Evolutionary conservation across 1,140 invertebrate species (phyloP), one percentile per base, ranked within the genome.

Genomic region (Ganaspis sp.): DNA sequence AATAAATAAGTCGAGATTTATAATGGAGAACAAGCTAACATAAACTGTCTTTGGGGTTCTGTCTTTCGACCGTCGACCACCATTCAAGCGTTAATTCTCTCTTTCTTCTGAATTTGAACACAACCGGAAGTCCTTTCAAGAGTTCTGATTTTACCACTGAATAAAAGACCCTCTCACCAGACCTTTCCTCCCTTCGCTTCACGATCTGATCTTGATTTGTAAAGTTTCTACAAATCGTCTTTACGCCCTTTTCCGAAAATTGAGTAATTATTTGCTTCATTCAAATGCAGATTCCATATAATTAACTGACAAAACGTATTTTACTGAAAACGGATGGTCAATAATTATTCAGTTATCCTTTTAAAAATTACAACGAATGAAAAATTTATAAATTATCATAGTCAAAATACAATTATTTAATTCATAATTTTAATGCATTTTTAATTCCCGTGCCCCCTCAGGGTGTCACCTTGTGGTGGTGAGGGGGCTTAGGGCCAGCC

Each of bases 51-150:
- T 81, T 40, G 72, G 70, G 76, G 79, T 5, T 64, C 23, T 26
- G 74, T 76, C 72, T 78, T 29, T 75, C 69, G 75, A 29, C 75
- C 17, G 45, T 17, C 45, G 45, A 49, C 45, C 45, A 77, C 73
- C 73, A 82, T 88, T 88, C 84, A 85, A 34, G 75, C 78, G 81
- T 82, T 88, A 88, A 87, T 88, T 87, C 86, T 83, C 81, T 84
- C 86, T 87, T 87, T 88, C 86, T 87, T 87, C 40, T 37, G 70
- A 74, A 73, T 73, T 75, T 88, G 82, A 87, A 88, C 86, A 82
- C 79, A 74, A 84, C 85, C 86, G 89, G 87, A 90, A 88, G 83
- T 82, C 83, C 83, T 89, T 90, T 90, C 87, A 89, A 83, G 86
- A 81, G 84, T 83, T 73, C 83, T 74, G 83, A 88, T 89, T 86